Evolutionary conservation across 2,888 invertebrate genomes (phyloP), one percentile per base, ranked within the genome.

Genomic region (Zygaena filipendulae): DNA sequence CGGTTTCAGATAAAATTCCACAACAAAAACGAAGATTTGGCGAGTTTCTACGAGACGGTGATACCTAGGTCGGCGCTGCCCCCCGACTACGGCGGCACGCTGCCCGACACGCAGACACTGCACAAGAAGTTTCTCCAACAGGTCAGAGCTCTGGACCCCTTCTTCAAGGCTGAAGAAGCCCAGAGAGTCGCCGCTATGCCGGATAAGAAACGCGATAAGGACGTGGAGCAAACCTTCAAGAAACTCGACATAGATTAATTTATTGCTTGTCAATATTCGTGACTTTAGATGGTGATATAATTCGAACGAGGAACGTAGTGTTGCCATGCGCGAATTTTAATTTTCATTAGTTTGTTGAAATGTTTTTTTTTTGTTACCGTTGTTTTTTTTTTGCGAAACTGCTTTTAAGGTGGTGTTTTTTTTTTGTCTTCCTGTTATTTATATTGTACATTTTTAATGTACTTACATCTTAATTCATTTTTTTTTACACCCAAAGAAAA

Each of bases 201-300:
- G 0, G 69, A 69, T 31, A 75, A 77, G 38, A 75, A 77, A 27
- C 36, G 66, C 4, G 71, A 72, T 4, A 72, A 71, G 21, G 87
- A 86, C 0, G 77, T 87, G 37, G 87, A 88, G 39, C 85, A 85
- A 21, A 86, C 85, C 4, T 89, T 90, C 46, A 88, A 87, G 45
- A 87, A 87, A 47, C 55, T 89, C 18, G 86, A 88, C 23, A 85
- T 89, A 36, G 89, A 89, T 69, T 89, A 70, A 55, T 10, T 13
- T 27, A 8, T 9, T 4, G 7, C n/a, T 4, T 6, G 16, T 23
- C 13, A 13, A 13, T n/a, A n/a, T n/a, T n/a, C n/a, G n/a, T n/a
- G n/a, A n/a, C n/a, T n/a, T n/a, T 27, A 13, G 27, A 10, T 4
- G 10, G 8, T 21, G 21, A 9, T n/a, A 21, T 21, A 9, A 9